Base-by-base conservation (phyloP, 2,888 invertebrate genomes). In the Dioctria linearis region DNA sequence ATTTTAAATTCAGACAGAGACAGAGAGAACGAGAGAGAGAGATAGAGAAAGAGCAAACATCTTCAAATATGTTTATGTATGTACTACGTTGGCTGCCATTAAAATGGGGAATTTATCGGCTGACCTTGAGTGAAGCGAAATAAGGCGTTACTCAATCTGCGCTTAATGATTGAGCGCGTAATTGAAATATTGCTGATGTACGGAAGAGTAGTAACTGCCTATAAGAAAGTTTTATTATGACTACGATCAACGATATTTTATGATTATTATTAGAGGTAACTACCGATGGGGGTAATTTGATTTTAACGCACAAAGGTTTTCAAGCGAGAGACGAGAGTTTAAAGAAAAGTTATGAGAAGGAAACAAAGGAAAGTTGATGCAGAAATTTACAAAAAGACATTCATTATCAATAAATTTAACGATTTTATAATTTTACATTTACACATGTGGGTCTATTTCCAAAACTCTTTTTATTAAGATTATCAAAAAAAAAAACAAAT, bases 121-220 rank as follows among this genome's bases (percentile, higher is more conserved):
- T 51, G 69, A 69, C 69, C 69, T 69, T 69, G 69, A 8, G 43
- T 49, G 49, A 51, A 67, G 8, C 11, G 69, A 39, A 54, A n/a
- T n/a, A 51, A 69, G 69, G 69, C 69, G 69, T 69, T 69, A 69
- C 37, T 51, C 69, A 69, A 69, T 69, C 25, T 69, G 67, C 51
- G 69, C 69, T 54, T 54, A 54, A 54, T 69, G 69, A 69, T 69
- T 69, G 51, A 54, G 51, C 69, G 69, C 51, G 39, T 51, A 69
- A 69, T 69, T 69, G 69, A 69, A 69, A 69, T 51, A 69, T 69
- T 54, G 39, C 51, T 51, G 37, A 43, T 49, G 37, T 69, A 46
- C 51, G 54, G 54, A 54, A 54, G 54, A 54, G 6, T n/a, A n/a
- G 11, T 54, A 25, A 25, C 25, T 25, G 25, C 25, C 25, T 25